Evolutionary conservation across 2,113 vertebrate genomes (phyloP).

Genomic region (Phalacrocorax brasilianus): DNA sequence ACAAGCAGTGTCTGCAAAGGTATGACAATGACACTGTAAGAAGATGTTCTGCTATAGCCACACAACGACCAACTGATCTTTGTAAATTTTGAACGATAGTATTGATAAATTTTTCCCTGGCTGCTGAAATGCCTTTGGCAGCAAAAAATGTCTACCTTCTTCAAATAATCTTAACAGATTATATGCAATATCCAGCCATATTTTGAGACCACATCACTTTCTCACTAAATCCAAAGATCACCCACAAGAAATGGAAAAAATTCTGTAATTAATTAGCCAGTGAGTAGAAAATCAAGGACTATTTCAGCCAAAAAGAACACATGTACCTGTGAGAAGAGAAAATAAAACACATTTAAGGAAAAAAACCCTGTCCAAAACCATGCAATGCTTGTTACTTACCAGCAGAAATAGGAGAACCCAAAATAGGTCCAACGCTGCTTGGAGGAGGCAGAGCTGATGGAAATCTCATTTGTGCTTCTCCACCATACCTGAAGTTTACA

Average conservation of each 20-base stretch:
- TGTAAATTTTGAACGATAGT: not conserved
- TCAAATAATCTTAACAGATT: not conserved
- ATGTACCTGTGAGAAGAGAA: not conserved
- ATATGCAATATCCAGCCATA: not conserved
- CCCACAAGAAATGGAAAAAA: not conserved
- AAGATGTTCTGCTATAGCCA: not conserved
- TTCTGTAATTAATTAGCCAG: not conserved
- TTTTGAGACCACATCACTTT: not conserved
- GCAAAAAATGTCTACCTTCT: not conserved
- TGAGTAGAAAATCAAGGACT: not conserved
- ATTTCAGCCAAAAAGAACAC: not conserved
- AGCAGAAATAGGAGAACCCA: conserved; percentile 83
- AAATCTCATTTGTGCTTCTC: conserved; percentile 96
- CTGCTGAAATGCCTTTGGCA: not conserved
- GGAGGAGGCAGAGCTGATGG: conserved; percentile 81
- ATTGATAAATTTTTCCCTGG: not conserved
- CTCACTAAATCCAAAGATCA: not conserved
- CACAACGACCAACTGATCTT: not conserved
- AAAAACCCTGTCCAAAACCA: not conserved
- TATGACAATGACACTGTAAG: not conserved
- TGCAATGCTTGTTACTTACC: conserved; percentile 57
- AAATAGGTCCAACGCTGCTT: conserved; percentile 82
- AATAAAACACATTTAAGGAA: not conserved
- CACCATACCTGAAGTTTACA: conserved; percentile 84
- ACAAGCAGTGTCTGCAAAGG: not conserved